phyloP scores from a whole-genome alignment of 1,140 invertebrate species.

The Rhopalosiphum maidis region DNA sequence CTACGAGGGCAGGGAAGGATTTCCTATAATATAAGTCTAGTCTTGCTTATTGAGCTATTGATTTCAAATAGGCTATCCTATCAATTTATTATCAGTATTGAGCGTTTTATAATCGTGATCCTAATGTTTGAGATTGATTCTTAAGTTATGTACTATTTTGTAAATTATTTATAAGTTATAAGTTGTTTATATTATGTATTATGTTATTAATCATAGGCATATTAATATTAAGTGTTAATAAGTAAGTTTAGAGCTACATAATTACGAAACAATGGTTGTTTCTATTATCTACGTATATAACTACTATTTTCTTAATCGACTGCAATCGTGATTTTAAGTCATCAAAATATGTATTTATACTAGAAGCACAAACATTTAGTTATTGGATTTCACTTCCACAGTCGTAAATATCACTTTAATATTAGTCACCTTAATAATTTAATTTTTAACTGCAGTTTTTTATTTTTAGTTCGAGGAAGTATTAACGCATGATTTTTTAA shows the following conservation, averaged over 20 bases:
- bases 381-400: not conserved
- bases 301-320: not conserved
- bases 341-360: not conserved
- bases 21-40: too few species aligned
- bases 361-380: not conserved
- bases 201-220: too few species aligned
- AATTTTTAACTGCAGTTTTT: not conserved
- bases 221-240: too few species aligned
- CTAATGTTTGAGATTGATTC: not conserved
- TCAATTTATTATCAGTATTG: not conserved
- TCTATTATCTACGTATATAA: not conserved
- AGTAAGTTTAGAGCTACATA: not conserved
- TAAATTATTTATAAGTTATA: too few species aligned
- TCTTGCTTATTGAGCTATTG: too few species aligned
- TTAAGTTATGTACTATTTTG: not conserved
- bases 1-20: not conserved
- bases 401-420: not conserved
- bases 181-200: too few species aligned
- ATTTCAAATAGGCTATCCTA: not conserved
- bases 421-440: not conserved
- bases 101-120: too few species aligned
- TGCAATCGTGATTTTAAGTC: not conserved
- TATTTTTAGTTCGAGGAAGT: not conserved
- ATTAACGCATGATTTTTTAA: not conserved
- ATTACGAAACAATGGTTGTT: not conserved